A percentile compares a stretch with the other conserved stretches of the same genome.
These are phyloP conservation scores for Unio pictorum DNA, from an alignment of 2,888 invertebrate species.

Conservation along the genomic window DNA sequence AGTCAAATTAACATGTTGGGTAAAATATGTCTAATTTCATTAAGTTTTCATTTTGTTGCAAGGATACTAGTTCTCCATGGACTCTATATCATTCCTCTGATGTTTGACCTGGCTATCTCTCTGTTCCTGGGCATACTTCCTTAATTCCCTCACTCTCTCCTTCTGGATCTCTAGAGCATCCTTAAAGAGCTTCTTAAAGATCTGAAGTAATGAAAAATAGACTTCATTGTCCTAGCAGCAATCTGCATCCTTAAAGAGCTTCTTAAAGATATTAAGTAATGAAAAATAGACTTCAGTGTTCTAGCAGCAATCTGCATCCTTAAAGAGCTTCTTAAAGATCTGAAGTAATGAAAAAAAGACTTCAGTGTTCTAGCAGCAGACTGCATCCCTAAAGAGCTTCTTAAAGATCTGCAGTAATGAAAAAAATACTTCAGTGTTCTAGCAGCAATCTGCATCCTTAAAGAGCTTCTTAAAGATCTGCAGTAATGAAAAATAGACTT, in stretches of 20 bases:
- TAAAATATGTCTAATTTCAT: neutral
- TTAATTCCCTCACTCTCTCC: slow-evolving; percentile 66
- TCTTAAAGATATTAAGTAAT: slow-evolving; percentile 66
- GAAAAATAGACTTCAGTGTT: neutral
- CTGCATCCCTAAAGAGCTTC: slow-evolving; percentile 67
- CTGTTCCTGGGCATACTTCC: slow-evolving; percentile 67
- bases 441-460: slow-evolving; percentile 51
- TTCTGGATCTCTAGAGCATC: slow-evolving; percentile 69
- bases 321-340: slow-evolving; percentile 69
- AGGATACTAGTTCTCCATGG: slow-evolving; percentile 71
- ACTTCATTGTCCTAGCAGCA: neutral
- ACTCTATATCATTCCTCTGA: slow-evolving; percentile 67
- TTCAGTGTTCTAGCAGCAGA: neutral
- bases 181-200: slow-evolving; percentile 69
- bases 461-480: slow-evolving; percentile 70
- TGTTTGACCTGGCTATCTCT: slow-evolving; percentile 53
- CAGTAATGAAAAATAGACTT: slow-evolving; percentile 5
- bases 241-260: neutral
- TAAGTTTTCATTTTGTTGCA: slow-evolving; percentile 9
- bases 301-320: slow-evolving; percentile 48
- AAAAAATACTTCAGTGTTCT: neutral
- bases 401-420: slow-evolving; percentile 64
- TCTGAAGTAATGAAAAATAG: slow-evolving; percentile 39
- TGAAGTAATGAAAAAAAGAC: slow-evolving; percentile 25
- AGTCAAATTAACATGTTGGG: neutral